phyloP scores from a whole-genome alignment of 2,797 vertebrate genomes.

The Sebastes umbrosus region DNA sequence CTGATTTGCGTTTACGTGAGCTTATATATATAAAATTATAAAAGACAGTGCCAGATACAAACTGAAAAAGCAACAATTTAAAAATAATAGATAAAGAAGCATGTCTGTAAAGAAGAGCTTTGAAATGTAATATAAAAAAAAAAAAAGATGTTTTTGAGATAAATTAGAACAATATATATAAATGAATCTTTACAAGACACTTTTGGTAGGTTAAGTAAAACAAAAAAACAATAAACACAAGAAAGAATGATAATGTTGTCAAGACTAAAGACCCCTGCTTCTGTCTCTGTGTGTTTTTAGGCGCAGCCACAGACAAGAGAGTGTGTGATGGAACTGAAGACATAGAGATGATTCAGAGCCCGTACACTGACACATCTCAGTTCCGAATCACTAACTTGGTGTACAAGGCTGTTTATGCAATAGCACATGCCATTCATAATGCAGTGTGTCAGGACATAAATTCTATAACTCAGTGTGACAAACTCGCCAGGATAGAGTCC shows the following conservation, averaged over 20 bases:
- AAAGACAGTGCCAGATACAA: neutral
- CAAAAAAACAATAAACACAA: neutral
- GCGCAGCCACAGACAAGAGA: neutral
- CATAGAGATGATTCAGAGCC: constrained; percentile 43
- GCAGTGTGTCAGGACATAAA: constrained; percentile 53
- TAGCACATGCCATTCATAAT: constrained; percentile 58
- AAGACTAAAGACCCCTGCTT: too few species aligned
- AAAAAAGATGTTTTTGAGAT: accelerated
- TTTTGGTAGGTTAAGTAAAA: neutral
- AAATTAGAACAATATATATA: neutral
- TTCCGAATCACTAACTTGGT: constrained; percentile 75
- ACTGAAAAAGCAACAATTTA: neutral
- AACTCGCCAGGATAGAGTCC: constrained; percentile 37
- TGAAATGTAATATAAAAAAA: neutral
- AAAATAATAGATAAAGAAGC: neutral
- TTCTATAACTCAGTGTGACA: constrained; percentile 49
- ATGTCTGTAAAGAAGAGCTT: neutral
- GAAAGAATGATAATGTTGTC: neutral
- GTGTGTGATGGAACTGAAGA: constrained; percentile 69
- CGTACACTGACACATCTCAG: constrained; percentile 75
- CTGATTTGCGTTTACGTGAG: neutral
- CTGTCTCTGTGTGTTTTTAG: constrained; percentile 15
- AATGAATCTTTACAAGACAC: neutral
- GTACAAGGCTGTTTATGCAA: constrained; percentile 71
- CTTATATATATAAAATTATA: neutral